A percentile compares a stretch with the other conserved stretches of the same genome.
Evolutionary conservation across 2,797 vertebrate species (phyloP).

Genomic region (Pyrocephalus nanus): DNA sequence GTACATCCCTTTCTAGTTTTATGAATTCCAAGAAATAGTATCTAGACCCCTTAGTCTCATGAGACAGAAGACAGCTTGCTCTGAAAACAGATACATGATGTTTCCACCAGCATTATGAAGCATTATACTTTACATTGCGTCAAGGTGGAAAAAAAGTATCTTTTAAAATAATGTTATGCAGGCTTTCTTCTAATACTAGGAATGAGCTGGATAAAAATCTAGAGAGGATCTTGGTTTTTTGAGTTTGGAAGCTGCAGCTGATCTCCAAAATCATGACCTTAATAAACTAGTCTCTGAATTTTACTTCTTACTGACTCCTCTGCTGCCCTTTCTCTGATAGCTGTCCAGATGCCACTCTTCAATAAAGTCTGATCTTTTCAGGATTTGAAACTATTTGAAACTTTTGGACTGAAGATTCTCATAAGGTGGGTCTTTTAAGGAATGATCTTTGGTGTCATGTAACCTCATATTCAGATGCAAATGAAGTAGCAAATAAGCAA

Average conservation of each 20-base stretch:
- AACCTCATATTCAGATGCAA: not conserved
- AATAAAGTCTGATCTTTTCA: not conserved
- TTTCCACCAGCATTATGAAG: not conserved
- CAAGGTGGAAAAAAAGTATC: fast-evolving
- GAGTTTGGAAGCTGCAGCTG: not conserved
- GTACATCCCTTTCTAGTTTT: not conserved
- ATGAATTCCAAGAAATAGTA: constrained; percentile 5
- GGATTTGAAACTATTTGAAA: not conserved
- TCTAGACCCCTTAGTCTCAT: not conserved
- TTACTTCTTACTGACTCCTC: not conserved
- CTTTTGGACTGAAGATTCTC: not conserved
- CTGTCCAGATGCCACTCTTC: not conserved
- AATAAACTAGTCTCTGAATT: not conserved
- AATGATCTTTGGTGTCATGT: not conserved
- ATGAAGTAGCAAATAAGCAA: not conserved
- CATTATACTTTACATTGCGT: not conserved
- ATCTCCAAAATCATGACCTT: not conserved
- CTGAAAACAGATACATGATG: not conserved
- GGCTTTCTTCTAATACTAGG: not conserved
- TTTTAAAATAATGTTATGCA: not conserved
- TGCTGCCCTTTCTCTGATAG: not conserved
- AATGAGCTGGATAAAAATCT: not conserved
- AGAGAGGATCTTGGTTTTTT: not conserved
- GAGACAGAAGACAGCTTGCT: not conserved
- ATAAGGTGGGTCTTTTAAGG: not conserved